These are phyloP conservation scores for Lepisosteus oculatus DNA, from an alignment of 2,113 vertebrate species.

Conservation along the genomic window DNA sequence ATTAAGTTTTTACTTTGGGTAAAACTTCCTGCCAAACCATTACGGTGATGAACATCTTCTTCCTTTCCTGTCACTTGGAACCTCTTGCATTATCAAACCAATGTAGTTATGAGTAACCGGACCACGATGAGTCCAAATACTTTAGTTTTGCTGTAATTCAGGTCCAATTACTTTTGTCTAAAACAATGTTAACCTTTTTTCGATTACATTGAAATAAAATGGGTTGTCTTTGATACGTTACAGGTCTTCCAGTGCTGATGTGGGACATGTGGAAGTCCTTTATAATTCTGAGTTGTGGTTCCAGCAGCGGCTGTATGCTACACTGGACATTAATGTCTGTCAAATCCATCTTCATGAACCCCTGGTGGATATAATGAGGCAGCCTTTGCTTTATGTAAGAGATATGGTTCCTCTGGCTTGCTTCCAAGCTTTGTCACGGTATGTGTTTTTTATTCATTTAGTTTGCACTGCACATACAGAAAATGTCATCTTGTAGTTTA, in stretches of 20 bases:
- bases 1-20: too few species aligned
- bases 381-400: constrained; percentile 60
- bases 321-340: constrained; percentile 60
- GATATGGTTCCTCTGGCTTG: constrained; percentile 44
- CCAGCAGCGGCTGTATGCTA: constrained; percentile 62
- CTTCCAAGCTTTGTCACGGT: constrained; percentile 75
- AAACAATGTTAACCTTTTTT: too few species aligned
- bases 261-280: constrained; percentile 52
- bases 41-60: too few species aligned
- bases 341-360: constrained; percentile 60
- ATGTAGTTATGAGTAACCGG: too few species aligned
- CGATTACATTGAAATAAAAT: constrained; percentile 9
- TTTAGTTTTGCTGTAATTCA: too few species aligned
- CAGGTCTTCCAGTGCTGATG: constrained; percentile 48
- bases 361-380: constrained; percentile 49
- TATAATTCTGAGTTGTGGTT: constrained; percentile 73
- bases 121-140: too few species aligned
- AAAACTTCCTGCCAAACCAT: too few species aligned
- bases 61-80: too few species aligned
- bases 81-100: too few species aligned
- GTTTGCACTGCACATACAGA: too few species aligned
- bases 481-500: too few species aligned
- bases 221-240: constrained; percentile 31
- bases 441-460: constrained; percentile 11
- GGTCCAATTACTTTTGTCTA: too few species aligned